A percentile compares a stretch with the other conserved stretches of the same genome.
These are phyloP conservation scores for Drosophila prosaltans DNA, from an alignment of 1,140 invertebrate genomes.

Conservation along the genomic window DNA sequence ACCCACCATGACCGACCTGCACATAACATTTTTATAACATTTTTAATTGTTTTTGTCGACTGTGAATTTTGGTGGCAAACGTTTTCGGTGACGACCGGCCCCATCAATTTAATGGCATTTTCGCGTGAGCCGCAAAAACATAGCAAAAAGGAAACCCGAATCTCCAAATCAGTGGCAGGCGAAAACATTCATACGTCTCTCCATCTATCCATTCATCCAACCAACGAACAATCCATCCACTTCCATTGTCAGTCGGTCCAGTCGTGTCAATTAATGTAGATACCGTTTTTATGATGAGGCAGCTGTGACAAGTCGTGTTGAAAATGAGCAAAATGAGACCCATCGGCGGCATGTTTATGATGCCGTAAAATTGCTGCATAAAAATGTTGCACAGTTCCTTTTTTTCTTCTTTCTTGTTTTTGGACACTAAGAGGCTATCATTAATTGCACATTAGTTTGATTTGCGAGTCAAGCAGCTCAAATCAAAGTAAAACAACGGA, in stretches of 20 bases:
- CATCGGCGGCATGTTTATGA: slow-evolving; percentile 73
- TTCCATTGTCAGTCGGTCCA: slow-evolving; percentile 19
- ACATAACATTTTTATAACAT: slow-evolving; percentile 80
- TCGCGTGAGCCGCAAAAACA: slow-evolving; percentile 58
- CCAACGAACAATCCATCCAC: neutral
- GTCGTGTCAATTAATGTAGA: slow-evolving; percentile 74
- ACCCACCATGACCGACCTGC: slow-evolving; percentile 45
- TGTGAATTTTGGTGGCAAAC: slow-evolving; percentile 48
- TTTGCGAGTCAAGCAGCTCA: slow-evolving; percentile 31
- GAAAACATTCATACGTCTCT: slow-evolving; percentile 27
- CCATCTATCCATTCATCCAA: neutral
- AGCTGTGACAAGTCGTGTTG: slow-evolving; percentile 68
- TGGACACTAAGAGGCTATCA: slow-evolving; percentile 59
- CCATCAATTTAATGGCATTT: slow-evolving; percentile 79
- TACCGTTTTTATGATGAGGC: slow-evolving; percentile 73
- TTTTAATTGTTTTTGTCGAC: slow-evolving; percentile 80
- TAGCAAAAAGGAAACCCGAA: neutral
- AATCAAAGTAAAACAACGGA: slow-evolving; percentile 28
- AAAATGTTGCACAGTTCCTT: slow-evolving; percentile 72
- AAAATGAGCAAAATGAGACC: slow-evolving; percentile 65
- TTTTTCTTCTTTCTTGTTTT: slow-evolving; percentile 10
- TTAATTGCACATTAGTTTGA: slow-evolving; percentile 65
- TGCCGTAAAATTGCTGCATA: slow-evolving; percentile 64
- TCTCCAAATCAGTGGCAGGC: slow-evolving; percentile 61
- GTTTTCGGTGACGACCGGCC: slow-evolving; percentile 40